Percentiles rank a stretch among this genome's conserved stretches.
Conservation (phyloP, 1,140 invertebrate species). For the Helicoverpa zea region DNA sequence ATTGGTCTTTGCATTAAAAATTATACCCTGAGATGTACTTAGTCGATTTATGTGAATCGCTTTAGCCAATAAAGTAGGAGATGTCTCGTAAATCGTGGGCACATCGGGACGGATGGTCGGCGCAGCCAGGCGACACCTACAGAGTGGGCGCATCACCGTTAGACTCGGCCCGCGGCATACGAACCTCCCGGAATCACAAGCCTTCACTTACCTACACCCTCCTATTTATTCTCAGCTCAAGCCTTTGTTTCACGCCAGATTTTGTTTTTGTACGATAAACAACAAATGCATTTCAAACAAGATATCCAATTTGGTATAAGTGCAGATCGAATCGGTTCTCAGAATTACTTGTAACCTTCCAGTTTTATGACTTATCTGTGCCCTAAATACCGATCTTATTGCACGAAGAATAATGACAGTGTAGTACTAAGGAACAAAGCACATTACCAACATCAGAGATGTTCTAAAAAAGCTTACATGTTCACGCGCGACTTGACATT, state of each 20-base stretch:
- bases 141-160: constrained; percentile 83
- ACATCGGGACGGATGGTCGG: constrained; percentile 73
- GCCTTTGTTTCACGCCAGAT: constrained; percentile 43
- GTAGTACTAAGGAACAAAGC: neutral
- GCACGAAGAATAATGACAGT: constrained; percentile 3
- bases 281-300: constrained; percentile 30
- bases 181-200: constrained; percentile 51
- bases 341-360: constrained; percentile 41
- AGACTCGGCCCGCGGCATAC: constrained; percentile 66
- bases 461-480: constrained; percentile 18
- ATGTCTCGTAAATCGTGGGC: constrained; percentile 81
- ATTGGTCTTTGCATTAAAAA: constrained; percentile 61
- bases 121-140: constrained; percentile 75
- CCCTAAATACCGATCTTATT: constrained; percentile 35
- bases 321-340: constrained; percentile 30
- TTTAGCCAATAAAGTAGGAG: constrained; percentile 83
- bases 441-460: neutral
- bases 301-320: constrained; percentile 36
- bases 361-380: constrained; percentile 41
- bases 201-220: constrained; percentile 46
- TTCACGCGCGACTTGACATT: neutral
- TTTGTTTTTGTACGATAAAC: constrained; percentile 22
- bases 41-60: constrained; percentile 81
- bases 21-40: constrained; percentile 72
- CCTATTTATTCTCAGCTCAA: constrained; percentile 37